A percentile compares a stretch with the other conserved stretches of the same genome.
Conservation (phyloP, 2,888 invertebrate genomes). For the Parthenolecanium corni region DNA sequence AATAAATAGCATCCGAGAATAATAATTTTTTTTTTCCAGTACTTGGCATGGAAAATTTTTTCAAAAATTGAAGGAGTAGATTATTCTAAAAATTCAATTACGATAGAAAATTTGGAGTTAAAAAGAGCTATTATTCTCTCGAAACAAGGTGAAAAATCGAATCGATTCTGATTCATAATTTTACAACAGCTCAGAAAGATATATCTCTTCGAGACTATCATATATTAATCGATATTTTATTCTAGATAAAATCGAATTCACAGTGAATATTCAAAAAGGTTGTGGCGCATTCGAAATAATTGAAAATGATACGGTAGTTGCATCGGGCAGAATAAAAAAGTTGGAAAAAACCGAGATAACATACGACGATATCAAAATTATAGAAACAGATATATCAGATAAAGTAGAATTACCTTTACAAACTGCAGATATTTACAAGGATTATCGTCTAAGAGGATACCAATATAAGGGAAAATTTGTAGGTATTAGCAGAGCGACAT, state of each 20-base stretch:
- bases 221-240: no score
- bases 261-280: slow-evolving; percentile 49
- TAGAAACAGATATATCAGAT: slow-evolving; percentile 40
- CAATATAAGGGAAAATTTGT: slow-evolving; percentile 50
- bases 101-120: slow-evolving; percentile 7
- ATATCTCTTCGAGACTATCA: no score
- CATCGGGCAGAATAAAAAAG: slow-evolving; percentile 54
- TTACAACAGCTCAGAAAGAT: no score
- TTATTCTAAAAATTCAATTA: background rate
- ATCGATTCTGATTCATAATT: no score
- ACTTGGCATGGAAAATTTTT: background rate
- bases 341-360: slow-evolving; percentile 46
- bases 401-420: slow-evolving; percentile 41
- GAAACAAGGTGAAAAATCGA: background rate
- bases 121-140: background rate
- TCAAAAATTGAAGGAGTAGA: background rate
- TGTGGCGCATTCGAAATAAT: slow-evolving; percentile 50
- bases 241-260: slow-evolving; percentile 42
- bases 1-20: no score
- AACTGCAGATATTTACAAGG: slow-evolving; percentile 41
- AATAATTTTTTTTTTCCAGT: background rate
- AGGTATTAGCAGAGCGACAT: slow-evolving; percentile 46
- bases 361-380: slow-evolving; percentile 42
- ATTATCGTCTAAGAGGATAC: slow-evolving; percentile 45
- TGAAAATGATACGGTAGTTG: slow-evolving; percentile 55